Base-by-base conservation (phyloP, 2,797 vertebrate genomes). In the Apodemus agrarius region DNA sequence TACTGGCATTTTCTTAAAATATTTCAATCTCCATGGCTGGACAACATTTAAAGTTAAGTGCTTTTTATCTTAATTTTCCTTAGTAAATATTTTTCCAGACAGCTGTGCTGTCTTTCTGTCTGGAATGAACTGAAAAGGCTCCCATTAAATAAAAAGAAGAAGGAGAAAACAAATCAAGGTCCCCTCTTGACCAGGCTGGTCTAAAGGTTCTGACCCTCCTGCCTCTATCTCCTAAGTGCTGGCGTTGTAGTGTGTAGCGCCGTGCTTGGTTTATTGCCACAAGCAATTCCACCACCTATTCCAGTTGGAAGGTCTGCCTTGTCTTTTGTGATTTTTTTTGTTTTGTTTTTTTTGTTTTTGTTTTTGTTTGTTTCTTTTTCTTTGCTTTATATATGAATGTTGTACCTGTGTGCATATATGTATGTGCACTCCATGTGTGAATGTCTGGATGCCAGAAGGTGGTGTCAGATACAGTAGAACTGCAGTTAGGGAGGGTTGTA, bases 21-120 rank as follows among this genome's bases (percentile, higher is more conserved):
- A 63, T 83, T 31, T 31, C 26, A 65, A 63, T 72, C 65, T 69
- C 4, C 0, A 22, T 26, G 31, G 8, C 63, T 87, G 22, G 76
- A 59, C 22, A n/a, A n/a, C 84, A 37, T 93, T 89, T 46, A 69
- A 76, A 92, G 89, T 87, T 72, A 89, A 94, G 80, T 72, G 65
- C 19, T 29, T 7, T 80, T 93, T n/a, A 29, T 79, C 78, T 61
- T 92, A 46, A 72, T 95, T 90, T 92, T 74, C 12, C n/a, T n/a
- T 94, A 49, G 80, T 94, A 52, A 83, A 37, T 72, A 49, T 93
- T 94, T 87, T 61, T 22, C 94, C 80, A 96, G 59, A 86, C 9
- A 37, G 46, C 21, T 59, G 1, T 75, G 49, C 74, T 63, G 14
- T 81, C 95, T 96, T 93, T 92, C 57, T 91, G 69, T 59, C 40